phyloP scores from a whole-genome alignment of 2,797 vertebrate genomes.

The Jordanella pulchra region DNA sequence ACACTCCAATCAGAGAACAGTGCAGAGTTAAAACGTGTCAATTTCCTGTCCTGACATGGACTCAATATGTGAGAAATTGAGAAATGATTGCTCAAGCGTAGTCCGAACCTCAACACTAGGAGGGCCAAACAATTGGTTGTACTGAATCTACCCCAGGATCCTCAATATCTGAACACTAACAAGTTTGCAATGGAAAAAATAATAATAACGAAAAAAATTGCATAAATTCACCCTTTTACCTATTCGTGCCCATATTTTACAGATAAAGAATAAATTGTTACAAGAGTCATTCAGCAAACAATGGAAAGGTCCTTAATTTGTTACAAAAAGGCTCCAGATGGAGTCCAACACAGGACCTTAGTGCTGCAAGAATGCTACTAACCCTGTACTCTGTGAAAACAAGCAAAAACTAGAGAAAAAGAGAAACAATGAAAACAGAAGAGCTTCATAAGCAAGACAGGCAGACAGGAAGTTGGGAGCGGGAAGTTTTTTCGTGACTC shows the following conservation, averaged over 20 bases:
- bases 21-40: conserved; percentile 66
- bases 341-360: background rate
- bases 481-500: conserved; percentile 13
- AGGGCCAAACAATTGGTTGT: background rate
- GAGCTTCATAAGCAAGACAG: background rate
- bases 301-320: too few species aligned
- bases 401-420: background rate
- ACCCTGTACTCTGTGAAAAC: background rate
- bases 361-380: background rate
- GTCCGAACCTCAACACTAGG: conserved; percentile 11
- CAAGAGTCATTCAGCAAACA: too few species aligned
- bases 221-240: background rate
- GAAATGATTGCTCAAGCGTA: conserved; percentile 57
- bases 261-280: too few species aligned
- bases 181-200: background rate
- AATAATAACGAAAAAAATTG: too few species aligned
- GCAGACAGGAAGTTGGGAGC: background rate
- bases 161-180: conserved; percentile 3
- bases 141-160: conserved; percentile 35
- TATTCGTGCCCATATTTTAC: background rate
- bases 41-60: conserved; percentile 60
- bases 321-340: background rate
- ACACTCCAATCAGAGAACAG: conserved; percentile 71
- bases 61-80: conserved; percentile 63
- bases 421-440: background rate